These are phyloP conservation scores for Ianthella basta DNA, from an alignment of 37 sponge, comb jelly and placozoan genomes.

Conservation along the genomic window DNA sequence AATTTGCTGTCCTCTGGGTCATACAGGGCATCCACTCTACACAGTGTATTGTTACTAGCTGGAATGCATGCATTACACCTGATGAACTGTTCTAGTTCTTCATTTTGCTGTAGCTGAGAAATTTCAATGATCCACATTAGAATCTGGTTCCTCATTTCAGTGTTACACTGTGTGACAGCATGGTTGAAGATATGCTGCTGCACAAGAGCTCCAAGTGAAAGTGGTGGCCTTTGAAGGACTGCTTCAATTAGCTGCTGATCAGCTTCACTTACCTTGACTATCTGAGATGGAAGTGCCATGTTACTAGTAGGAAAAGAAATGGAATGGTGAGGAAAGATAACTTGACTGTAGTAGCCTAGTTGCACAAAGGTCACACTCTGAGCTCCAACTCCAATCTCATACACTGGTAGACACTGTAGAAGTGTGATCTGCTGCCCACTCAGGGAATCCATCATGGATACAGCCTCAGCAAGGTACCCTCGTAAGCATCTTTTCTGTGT, in stretches of 20 bases:
- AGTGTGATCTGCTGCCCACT: no score
- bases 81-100: constrained; percentile 1
- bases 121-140: constrained; percentile 45
- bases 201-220: constrained; percentile 28
- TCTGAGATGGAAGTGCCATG: constrained; percentile 37
- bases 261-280: background rate
- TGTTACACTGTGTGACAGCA: constrained; percentile 19
- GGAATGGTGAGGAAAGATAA: constrained; percentile 7
- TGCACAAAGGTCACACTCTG: constrained; percentile 3
- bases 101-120: background rate
- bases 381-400: constrained; percentile 42
- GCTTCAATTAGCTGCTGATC: background rate
- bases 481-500: background rate
- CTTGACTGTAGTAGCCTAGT: background rate
- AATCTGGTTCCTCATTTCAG: constrained; percentile 30
- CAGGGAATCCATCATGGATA: background rate
- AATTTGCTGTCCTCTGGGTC: constrained; percentile 38
- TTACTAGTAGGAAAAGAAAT: constrained; percentile 6
- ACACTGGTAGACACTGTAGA: constrained; percentile 41
- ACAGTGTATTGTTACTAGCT: background rate
- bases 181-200: constrained; percentile 20
- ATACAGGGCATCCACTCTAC: constrained; percentile 32
- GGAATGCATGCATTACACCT: background rate
- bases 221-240: constrained; percentile 10
- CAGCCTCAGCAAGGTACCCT: background rate